A percentile compares a stretch with the other conserved stretches of the same genome.
phyloP scores from a whole-genome alignment of 1,140 invertebrate species.

The Pogonomyrmex barbatus region DNA sequence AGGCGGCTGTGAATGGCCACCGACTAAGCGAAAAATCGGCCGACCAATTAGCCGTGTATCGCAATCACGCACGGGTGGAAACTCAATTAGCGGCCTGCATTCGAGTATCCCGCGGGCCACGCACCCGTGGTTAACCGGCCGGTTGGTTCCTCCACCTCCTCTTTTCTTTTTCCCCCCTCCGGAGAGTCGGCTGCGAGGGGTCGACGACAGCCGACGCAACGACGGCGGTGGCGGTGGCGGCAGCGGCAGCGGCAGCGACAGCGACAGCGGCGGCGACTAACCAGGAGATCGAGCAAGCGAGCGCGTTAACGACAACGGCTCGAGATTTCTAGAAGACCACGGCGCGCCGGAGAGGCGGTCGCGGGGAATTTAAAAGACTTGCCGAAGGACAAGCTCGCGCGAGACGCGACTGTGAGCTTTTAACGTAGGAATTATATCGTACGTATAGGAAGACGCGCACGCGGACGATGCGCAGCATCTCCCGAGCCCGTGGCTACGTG shows the following conservation, averaged over 20 bases:
- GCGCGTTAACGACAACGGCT: slow-evolving; percentile 59
- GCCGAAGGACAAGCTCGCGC: slow-evolving; percentile 54
- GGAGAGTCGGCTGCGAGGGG: slow-evolving; percentile 54
- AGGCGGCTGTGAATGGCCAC: slow-evolving; percentile 62
- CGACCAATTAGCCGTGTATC: slow-evolving; percentile 35
- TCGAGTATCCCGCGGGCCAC: slow-evolving; percentile 50
- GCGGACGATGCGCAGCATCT: not conserved
- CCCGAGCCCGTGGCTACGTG: not conserved
- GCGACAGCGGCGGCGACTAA: not conserved
- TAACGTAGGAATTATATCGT: slow-evolving; percentile 64
- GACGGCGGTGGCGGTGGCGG: not conserved
- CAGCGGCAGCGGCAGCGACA: slow-evolving; percentile 8
- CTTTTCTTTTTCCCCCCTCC: not conserved
- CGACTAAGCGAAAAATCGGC: not conserved
- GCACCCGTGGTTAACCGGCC: slow-evolving; percentile 47
- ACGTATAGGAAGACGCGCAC: slow-evolving; percentile 55
- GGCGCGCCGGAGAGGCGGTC: slow-evolving; percentile 43
- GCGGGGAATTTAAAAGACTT: slow-evolving; percentile 30
- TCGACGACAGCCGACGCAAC: slow-evolving; percentile 29
- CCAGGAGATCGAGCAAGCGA: not conserved
- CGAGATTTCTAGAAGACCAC: slow-evolving; percentile 65
- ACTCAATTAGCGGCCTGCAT: slow-evolving; percentile 71
- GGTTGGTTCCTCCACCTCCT: slow-evolving; percentile 40
- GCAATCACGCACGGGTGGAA: slow-evolving; percentile 69
- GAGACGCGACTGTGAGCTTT: slow-evolving; percentile 53